Percentiles rank a stretch among this genome's conserved stretches.
These are phyloP conservation scores for Dryadula phaetusa DNA, from an alignment of 2,888 invertebrate genomes.

Conservation along the genomic window DNA sequence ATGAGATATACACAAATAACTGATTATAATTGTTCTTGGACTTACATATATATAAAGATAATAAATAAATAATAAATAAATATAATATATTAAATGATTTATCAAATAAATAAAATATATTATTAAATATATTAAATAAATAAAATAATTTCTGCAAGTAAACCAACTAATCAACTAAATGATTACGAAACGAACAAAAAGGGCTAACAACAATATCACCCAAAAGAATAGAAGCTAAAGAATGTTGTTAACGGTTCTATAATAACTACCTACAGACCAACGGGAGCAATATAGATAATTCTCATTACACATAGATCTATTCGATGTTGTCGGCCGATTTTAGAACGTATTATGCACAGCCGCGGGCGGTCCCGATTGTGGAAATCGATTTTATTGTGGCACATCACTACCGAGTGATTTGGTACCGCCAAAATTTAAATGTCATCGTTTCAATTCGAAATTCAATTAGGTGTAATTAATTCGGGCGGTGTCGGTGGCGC, in stretches of 20 bases:
- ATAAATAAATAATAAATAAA: no score
- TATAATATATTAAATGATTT: no score
- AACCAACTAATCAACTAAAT: conserved; percentile 77
- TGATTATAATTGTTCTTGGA: no score
- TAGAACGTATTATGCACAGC: conserved; percentile 76
- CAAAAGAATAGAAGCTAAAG: conserved; percentile 71
- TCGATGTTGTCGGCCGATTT: conserved; percentile 75
- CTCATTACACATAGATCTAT: conserved; percentile 83
- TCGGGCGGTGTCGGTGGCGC: conserved; percentile 77
- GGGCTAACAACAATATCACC: conserved; percentile 74
- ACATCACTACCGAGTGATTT: conserved; percentile 71
- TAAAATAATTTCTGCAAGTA: conserved; percentile 68
- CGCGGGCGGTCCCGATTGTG: conserved; percentile 76
- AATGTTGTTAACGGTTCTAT: conserved; percentile 74
- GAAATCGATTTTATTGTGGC: conserved; percentile 76
- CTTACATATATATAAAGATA: no score
- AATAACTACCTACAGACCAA: conserved; percentile 72
- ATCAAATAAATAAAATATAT: neutral
- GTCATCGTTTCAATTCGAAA: conserved; percentile 88
- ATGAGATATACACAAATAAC: no score
- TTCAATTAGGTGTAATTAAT: conserved; percentile 87
- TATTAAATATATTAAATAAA: neutral
- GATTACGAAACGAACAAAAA: conserved; percentile 78
- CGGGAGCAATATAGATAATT: conserved; percentile 82
- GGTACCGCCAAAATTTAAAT: conserved; percentile 83